Evolutionary conservation across 2,888 invertebrate species (phyloP).

Genomic region (Spialia ferax): DNA sequence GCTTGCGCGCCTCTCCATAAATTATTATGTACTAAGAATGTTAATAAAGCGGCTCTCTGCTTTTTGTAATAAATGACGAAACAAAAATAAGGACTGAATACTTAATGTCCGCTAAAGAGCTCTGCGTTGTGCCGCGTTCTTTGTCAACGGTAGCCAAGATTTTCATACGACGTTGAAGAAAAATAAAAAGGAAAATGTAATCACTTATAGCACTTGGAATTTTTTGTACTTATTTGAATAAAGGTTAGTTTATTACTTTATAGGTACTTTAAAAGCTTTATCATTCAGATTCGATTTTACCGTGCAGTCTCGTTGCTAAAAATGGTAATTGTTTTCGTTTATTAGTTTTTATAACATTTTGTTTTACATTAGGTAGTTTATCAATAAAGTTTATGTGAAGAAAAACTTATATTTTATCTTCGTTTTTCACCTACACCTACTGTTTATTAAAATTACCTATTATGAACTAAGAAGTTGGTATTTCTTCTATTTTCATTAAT

Average conservation of each 20-base stretch:
- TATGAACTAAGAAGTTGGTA: too few relatives aligned
- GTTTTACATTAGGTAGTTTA: too few relatives aligned
- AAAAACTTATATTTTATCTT: too few relatives aligned
- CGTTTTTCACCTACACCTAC: too few relatives aligned
- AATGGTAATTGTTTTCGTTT: too few relatives aligned
- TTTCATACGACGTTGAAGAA: conserved; percentile 31
- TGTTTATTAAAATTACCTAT: too few relatives aligned
- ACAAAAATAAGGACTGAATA: conserved; percentile 78
- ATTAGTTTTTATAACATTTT: too few relatives aligned
- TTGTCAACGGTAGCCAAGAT: conserved; percentile 44
- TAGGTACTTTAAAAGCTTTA: neutral
- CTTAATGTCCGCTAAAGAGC: conserved; percentile 62
- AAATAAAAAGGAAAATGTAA: conserved; percentile 18
- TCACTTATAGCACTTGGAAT: conserved; percentile 1
- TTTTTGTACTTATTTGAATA: neutral
- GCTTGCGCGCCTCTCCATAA: conserved; percentile 62
- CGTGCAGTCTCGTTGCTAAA: too few relatives aligned
- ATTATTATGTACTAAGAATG: conserved; percentile 77
- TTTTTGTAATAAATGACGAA: conserved; percentile 82
- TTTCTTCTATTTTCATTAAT: too few relatives aligned
- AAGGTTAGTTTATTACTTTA: neutral
- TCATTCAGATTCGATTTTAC: neutral
- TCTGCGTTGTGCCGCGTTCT: conserved; percentile 51
- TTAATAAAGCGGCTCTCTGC: conserved; percentile 76
- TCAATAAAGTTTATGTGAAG: too few relatives aligned